Conservation (phyloP, 2,113 vertebrate genomes). For the Corydoras maculifer region DNA sequence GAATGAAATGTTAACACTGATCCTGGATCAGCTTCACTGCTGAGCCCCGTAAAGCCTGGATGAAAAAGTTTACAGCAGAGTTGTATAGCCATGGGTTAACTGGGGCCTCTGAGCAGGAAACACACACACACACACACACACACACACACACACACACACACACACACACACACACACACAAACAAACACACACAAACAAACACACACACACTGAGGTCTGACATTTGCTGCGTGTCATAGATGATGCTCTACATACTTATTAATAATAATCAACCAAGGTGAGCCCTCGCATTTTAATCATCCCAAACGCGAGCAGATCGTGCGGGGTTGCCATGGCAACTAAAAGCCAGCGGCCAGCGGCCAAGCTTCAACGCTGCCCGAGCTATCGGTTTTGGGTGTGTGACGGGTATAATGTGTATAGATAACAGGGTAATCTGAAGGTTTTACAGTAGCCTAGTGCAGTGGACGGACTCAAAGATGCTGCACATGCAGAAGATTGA, state of each 20-base stretch:
- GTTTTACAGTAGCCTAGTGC: neutral
- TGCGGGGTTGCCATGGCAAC: conserved; percentile 43
- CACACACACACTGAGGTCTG: conserved; percentile 28
- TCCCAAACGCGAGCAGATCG: conserved; percentile 17
- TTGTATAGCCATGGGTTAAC: conserved; percentile 27
- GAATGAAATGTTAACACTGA: neutral
- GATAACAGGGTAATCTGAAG: neutral
- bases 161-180: neutral
- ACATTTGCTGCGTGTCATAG: conserved; percentile 48
- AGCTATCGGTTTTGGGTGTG: conserved; percentile 23
- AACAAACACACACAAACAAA: neutral
- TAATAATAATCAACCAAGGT: conserved; percentile 52
- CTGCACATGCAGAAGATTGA: conserved; percentile 11
- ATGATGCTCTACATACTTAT: conserved; percentile 52
- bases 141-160: conserved; percentile 2
- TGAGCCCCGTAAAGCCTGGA: neutral
- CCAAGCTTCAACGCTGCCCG: neutral
- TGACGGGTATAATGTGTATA: conserved; percentile 4
- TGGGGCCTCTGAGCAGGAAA: conserved; percentile 16
- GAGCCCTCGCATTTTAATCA: conserved; percentile 37
- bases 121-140: neutral
- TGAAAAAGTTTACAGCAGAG: conserved; percentile 14
- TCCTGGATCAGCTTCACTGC: conserved; percentile 4
- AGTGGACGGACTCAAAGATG: conserved; percentile 2
- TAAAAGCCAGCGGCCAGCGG: conserved; percentile 11